A percentile compares a stretch with the other conserved stretches of the same genome.
Conservation (phyloP, 37 sponge, comb jelly and placozoan species). For the Bolinopsis microptera region DNA sequence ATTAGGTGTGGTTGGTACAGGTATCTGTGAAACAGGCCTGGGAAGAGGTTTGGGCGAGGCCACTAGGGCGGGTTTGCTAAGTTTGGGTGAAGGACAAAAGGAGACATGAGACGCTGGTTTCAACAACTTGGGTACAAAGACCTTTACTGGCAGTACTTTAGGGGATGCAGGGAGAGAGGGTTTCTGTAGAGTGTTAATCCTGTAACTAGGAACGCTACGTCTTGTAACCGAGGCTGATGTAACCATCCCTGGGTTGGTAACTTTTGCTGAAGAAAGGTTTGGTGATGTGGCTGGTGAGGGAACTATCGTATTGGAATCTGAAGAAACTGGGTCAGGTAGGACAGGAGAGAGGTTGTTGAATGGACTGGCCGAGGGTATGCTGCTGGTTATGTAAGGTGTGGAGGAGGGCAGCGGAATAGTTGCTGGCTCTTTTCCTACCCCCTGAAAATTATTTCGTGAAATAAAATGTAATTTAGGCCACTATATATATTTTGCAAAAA, state of each 20-base stretch:
- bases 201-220: neutral
- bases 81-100: neutral
- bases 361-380: neutral
- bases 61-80: neutral
- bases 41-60: neutral
- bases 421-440: too few relatives aligned
- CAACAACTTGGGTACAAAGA: neutral
- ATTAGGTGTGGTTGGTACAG: neutral
- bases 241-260: neutral
- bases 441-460: too few relatives aligned
- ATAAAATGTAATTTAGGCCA: too few relatives aligned
- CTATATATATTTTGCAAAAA: too few relatives aligned
- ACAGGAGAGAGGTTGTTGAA: conserved; percentile 28
- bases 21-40: neutral
- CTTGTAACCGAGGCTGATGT: neutral
- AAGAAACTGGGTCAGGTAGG: neutral
- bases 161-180: neutral
- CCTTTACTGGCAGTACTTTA: neutral
- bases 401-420: neutral
- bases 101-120: neutral
- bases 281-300: neutral
- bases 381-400: neutral
- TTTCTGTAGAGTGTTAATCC: neutral
- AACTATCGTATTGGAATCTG: neutral
- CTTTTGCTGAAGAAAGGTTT: neutral